Base-by-base conservation (phyloP, 2,113 vertebrate genomes). In the Hystrix cristata region DNA sequence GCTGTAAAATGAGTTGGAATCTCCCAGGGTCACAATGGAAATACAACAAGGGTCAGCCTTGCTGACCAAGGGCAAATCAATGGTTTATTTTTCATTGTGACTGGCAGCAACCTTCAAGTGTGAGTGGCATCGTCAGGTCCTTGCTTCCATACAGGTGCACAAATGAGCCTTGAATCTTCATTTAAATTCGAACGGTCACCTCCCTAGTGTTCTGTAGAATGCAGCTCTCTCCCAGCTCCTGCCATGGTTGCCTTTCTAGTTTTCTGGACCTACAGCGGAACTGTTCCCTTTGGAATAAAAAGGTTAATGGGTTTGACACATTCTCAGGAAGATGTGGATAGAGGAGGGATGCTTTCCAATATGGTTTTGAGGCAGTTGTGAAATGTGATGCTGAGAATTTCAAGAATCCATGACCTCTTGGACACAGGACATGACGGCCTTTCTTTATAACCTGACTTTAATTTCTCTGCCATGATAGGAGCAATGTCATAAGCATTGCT, bases 371-470 rank as follows among this genome's bases (percentile, higher is more conserved):
- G 46, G 43, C 81, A 8, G 3, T 53, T 94, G 23, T 27, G 57
- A 94, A 98, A 81, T 78, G 88, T 48, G 18, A 64, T 69, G 16
- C n/a, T 88, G 34, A 95, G 16, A 88, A 15, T 96, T 34, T 95
- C 48, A 95, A 95, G 71, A 92, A 96, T 53, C 43, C 4, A 3
- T 78, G 93, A 95, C n/a, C 81, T 91, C 46, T 43, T 95, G 81
- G 87, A 88, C 48, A 27, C 6, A 69, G 43, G 74, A n/a, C 64
- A 95, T 69, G 60, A 8, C 62, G 65, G 29, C 83, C 69, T 85
- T 94, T 95, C 78, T 96, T 92, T 76, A 67, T 87, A 29, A 94
- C 76, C 94, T 96, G 89, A 90, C 76, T 95, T 95, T 53, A 88
- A 55, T 76, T 25, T 87, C 34, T 87, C 53, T 97, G 23, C 55